Percentiles rank a stretch among this genome's conserved stretches.
Conservation (phyloP, 2,888 invertebrate genomes). For the Stictocephala bisonia region DNA sequence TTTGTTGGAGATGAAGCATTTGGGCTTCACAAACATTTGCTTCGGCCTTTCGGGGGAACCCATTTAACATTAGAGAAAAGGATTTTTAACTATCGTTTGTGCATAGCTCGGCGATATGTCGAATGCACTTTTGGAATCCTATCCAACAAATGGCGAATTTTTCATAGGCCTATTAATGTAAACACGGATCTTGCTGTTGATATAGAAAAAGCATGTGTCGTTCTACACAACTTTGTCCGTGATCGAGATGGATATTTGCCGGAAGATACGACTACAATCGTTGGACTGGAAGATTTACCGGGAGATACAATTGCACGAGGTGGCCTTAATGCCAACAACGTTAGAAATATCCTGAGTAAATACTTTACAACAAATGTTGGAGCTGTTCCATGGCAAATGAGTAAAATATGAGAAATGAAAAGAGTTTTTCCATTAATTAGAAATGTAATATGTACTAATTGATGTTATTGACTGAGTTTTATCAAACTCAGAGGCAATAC, state of each 20-base stretch:
- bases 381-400: constrained; percentile 30
- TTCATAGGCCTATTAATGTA: constrained; percentile 60
- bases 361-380: constrained; percentile 21
- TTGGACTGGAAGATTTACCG: constrained; percentile 51
- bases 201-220: constrained; percentile 59
- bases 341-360: constrained; percentile 48
- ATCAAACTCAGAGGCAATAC: too few relatives aligned
- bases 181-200: constrained; percentile 56
- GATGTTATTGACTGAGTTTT: too few relatives aligned
- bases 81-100: constrained; percentile 57
- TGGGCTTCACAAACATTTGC: constrained; percentile 50
- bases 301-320: constrained; percentile 47
- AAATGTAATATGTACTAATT: too few relatives aligned
- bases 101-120: constrained; percentile 53
- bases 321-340: constrained; percentile 49
- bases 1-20: constrained; percentile 59
- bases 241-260: constrained; percentile 51
- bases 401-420: constrained; percentile 17
- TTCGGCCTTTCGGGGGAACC: constrained; percentile 54
- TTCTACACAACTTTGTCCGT: constrained; percentile 53
- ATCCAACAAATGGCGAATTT: constrained; percentile 62
- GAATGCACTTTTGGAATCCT: constrained; percentile 50
- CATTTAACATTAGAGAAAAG: constrained; percentile 52
- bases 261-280: constrained; percentile 52
- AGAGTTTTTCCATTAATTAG: too few relatives aligned